Conservation (phyloP, 2,888 invertebrate species). For the Tanypteryx hageni region DNA sequence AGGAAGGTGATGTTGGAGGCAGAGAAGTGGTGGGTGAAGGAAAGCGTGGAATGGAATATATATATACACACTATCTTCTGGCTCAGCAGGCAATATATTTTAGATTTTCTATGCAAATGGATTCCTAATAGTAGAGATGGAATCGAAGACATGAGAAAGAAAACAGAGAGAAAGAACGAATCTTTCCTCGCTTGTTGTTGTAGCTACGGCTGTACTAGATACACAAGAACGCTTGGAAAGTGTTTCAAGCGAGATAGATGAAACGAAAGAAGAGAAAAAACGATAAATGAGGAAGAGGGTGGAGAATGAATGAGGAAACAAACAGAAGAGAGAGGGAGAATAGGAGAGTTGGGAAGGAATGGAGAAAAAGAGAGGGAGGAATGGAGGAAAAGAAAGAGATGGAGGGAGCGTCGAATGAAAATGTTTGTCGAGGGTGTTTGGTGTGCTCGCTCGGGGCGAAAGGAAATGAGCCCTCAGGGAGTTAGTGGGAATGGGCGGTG, state of each 20-base stretch:
- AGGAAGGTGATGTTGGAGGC: too few relatives aligned
- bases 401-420: background rate
- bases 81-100: too few relatives aligned
- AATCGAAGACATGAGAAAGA: background rate
- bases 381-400: background rate
- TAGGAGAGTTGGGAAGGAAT: background rate
- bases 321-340: background rate
- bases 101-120: background rate
- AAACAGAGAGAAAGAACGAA: background rate
- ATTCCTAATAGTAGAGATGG: background rate
- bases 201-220: background rate
- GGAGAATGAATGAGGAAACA: too few relatives aligned
- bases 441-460: background rate
- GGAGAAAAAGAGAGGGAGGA: background rate
- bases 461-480: conserved; percentile 9
- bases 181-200: background rate
- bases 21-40: too few relatives aligned
- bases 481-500: background rate
- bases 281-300: background rate
- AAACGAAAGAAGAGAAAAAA: background rate
- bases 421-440: conserved; percentile 31
- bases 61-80: too few relatives aligned
- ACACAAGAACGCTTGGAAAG: background rate
- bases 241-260: background rate
- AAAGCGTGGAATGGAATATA: too few relatives aligned